These are phyloP conservation scores for Jordanella pulchra DNA, from an alignment of 2,797 vertebrate species.

Conservation along the genomic window DNA sequence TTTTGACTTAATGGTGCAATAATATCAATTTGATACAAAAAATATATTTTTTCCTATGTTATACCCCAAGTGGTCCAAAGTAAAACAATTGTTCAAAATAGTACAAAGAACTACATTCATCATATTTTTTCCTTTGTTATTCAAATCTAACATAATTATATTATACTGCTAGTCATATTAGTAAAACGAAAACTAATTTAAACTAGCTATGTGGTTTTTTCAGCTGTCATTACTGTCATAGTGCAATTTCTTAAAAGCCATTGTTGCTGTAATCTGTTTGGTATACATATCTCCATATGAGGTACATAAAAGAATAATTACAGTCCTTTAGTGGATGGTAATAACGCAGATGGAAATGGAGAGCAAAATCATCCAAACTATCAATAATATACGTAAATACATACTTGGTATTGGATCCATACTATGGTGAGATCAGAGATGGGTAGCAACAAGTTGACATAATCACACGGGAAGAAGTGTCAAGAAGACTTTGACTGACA, in stretches of 20 bases:
- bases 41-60: conserved; percentile 33
- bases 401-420: too few relatives aligned
- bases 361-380: too few relatives aligned
- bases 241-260: background rate
- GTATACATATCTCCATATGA: background rate
- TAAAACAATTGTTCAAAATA: background rate
- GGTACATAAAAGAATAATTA: too few relatives aligned
- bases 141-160: background rate
- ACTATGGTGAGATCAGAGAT: too few relatives aligned
- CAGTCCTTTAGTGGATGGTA: too few relatives aligned
- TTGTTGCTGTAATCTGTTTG: background rate
- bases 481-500: too few relatives aligned
- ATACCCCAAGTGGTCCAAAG: conserved; percentile 3
- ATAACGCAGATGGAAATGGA: too few relatives aligned
- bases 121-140: background rate
- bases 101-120: too few relatives aligned
- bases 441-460: too few relatives aligned
- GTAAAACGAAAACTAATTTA: background rate
- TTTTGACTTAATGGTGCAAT: conserved; percentile 37
- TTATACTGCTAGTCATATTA: background rate
- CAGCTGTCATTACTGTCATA: background rate
- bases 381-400: too few relatives aligned
- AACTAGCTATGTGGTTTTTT: background rate
- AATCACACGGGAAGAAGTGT: too few relatives aligned
- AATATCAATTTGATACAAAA: conserved; percentile 31